phyloP scores from a whole-genome alignment of 2,797 vertebrate genomes.

The Masticophis lateralis region DNA sequence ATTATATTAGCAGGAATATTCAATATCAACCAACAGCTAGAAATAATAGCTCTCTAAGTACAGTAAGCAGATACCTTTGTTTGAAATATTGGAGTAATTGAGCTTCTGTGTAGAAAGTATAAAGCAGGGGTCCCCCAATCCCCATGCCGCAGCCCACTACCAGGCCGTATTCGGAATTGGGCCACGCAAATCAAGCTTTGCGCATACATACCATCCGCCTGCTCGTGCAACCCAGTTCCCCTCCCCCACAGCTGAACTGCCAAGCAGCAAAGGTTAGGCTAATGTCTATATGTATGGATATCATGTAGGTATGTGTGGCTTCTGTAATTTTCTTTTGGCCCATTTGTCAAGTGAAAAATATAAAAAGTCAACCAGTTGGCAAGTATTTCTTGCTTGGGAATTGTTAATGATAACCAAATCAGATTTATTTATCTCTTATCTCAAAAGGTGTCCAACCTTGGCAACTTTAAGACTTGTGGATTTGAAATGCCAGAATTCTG shows the following conservation, averaged over 20 bases:
- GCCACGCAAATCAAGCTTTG: not conserved
- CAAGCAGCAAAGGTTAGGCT: not conserved
- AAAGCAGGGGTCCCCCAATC: not conserved
- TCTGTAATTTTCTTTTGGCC: not conserved
- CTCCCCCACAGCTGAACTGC: not conserved
- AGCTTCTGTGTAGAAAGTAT: not conserved
- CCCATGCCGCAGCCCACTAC: fast-evolving
- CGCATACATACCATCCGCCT: fast-evolving
- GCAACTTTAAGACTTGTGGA: not conserved
- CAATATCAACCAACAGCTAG: not conserved
- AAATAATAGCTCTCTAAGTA: not conserved
- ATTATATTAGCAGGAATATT: not conserved
- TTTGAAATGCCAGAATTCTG: not conserved
- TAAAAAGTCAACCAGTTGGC: not conserved
- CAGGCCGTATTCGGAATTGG: not conserved
- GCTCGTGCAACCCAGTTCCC: fast-evolving
- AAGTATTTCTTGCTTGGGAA: not conserved
- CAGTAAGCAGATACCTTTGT: not conserved
- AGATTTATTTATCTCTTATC: not conserved
- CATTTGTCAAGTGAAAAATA: not conserved
- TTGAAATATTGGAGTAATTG: not conserved
- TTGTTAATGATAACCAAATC: not conserved
- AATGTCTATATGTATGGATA: not conserved
- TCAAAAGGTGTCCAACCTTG: not conserved
- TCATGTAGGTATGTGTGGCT: not conserved